These are phyloP conservation scores for Meteorus sp. DNA, from an alignment of 1,140 invertebrate species.

Conservation along the genomic window DNA sequence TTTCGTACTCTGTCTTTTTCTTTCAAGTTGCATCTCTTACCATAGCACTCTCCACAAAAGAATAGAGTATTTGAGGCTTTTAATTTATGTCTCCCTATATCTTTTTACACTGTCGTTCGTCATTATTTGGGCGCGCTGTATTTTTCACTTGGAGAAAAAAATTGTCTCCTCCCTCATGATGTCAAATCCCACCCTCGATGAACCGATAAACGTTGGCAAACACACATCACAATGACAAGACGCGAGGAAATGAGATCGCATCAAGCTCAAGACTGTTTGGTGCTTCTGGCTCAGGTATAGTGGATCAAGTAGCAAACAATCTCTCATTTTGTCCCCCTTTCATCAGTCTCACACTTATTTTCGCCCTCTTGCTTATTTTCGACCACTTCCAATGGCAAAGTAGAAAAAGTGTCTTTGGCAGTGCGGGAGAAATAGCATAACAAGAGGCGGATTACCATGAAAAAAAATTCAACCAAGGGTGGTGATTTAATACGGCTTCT, in stretches of 20 bases:
- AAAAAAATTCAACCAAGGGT: conserved; percentile 25
- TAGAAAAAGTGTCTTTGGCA: conserved; percentile 4
- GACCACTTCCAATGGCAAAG: neutral
- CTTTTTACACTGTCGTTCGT: neutral
- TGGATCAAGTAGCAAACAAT: neutral
- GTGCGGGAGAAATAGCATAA: conserved; percentile 5
- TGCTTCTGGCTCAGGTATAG: neutral
- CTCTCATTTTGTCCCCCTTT: no score
- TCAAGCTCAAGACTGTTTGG: conserved; percentile 16
- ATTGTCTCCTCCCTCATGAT: neutral
- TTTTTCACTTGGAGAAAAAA: neutral
- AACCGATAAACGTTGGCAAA: conserved; percentile 21
- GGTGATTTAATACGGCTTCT: conserved; percentile 31
- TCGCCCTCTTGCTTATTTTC: no score
- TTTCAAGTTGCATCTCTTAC: no score
- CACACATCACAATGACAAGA: conserved; percentile 8
- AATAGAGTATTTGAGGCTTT: conserved; percentile 17
- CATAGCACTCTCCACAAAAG: conserved; percentile 3
- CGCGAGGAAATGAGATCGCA: neutral
- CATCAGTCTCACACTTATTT: neutral
- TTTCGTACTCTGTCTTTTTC: neutral
- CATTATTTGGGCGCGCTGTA: conserved; percentile 8
- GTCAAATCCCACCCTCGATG: conserved; percentile 14
- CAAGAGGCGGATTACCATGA: conserved; percentile 13
- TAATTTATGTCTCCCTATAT: conserved; percentile 18